These are phyloP conservation scores for Operophtera brumata DNA, from an alignment of 2,888 invertebrate genomes.

Conservation along the genomic window DNA sequence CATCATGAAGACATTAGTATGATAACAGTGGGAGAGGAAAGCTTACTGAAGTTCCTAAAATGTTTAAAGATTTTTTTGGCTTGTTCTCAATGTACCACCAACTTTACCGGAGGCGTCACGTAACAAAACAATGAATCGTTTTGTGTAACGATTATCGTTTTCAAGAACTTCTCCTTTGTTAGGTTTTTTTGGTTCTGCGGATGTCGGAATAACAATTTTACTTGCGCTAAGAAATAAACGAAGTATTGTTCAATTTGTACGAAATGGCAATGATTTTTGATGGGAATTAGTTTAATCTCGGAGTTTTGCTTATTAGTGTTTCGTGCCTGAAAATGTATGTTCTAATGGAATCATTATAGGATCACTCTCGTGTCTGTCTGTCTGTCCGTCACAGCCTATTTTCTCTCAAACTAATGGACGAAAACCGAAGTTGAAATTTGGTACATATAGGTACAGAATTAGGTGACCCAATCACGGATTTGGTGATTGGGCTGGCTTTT, in stretches of 20 bases:
- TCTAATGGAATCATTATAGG: no score
- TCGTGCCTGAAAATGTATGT: no score
- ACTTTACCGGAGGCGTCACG: conserved; percentile 20
- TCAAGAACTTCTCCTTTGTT: conserved; percentile 28
- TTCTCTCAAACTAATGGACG: no score
- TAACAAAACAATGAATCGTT: conserved; percentile 34
- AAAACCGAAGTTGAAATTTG: no score
- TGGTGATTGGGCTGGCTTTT: no score
- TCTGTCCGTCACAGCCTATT: no score
- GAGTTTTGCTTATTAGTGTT: conserved; percentile 5
- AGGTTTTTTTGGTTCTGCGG: conserved; percentile 19
- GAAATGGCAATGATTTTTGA: not conserved
- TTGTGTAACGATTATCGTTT: conserved; percentile 33
- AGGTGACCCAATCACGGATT: no score
- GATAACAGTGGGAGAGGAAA: no score
- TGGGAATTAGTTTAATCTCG: conserved; percentile 9
- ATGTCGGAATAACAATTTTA: conserved; percentile 25
- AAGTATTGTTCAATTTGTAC: conserved; percentile 5
- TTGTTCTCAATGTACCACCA: not conserved
- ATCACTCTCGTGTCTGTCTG: no score
- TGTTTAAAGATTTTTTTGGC: not conserved
- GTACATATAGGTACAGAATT: no score
- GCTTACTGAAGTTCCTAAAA: no score
- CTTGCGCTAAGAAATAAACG: conserved; percentile 12
- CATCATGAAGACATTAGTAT: no score